Conservation (phyloP, 2,797 vertebrate species). For the Sylvia borin region DNA sequence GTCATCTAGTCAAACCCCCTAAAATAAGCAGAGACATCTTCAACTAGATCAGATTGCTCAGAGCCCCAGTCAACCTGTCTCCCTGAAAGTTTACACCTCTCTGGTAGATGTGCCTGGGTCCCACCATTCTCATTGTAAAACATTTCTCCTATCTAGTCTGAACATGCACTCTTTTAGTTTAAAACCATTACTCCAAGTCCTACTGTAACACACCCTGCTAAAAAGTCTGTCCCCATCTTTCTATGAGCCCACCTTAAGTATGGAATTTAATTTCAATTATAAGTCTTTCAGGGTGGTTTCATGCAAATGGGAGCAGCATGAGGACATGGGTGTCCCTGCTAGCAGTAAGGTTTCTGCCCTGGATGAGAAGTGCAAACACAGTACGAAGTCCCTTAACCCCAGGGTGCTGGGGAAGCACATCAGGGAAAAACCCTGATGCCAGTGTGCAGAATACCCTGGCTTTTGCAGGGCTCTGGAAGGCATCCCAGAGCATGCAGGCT, state of each 20-base stretch:
- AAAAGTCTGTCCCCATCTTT: not conserved
- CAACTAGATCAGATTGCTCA: not conserved
- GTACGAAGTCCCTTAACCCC: not conserved
- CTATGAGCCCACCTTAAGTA: not conserved
- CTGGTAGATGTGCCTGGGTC: not conserved
- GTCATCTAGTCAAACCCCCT: not conserved
- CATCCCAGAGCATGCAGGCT: not conserved
- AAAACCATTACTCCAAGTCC: not conserved
- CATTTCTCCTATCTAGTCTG: not conserved
- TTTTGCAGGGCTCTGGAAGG: not conserved
- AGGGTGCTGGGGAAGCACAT: not conserved
- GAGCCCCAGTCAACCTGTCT: not conserved
- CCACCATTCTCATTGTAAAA: not conserved
- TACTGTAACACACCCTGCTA: not conserved
- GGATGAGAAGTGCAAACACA: not conserved
- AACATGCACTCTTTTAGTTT: not conserved
- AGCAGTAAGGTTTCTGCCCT: not conserved
- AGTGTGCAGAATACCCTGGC: fast-evolving
- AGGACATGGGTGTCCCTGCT: not conserved
- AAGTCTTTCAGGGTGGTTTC: not conserved
- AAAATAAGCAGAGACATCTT: not conserved
- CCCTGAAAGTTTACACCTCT: not conserved
- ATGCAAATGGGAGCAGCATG: not conserved
- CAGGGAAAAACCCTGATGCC: not conserved
- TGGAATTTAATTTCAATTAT: not conserved